These are phyloP conservation scores for Diarsia mendica DNA, from an alignment of 2,888 invertebrate genomes.

Conservation along the genomic window DNA sequence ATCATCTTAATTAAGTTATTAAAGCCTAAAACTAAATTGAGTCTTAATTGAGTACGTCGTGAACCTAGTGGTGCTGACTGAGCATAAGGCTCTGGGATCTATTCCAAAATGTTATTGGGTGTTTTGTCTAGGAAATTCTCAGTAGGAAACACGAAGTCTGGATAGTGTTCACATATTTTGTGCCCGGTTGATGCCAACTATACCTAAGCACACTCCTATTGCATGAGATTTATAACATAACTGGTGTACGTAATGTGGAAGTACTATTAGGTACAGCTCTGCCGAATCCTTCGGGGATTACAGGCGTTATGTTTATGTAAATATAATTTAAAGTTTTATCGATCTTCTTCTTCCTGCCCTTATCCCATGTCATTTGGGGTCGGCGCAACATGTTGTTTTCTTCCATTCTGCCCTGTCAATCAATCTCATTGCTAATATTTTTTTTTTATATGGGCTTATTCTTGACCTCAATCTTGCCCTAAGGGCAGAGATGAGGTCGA, in stretches of 20 bases:
- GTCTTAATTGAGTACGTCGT: not conserved
- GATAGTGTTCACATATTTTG: not conserved
- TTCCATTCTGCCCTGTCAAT: too few relatives aligned
- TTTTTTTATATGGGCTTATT: too few relatives aligned
- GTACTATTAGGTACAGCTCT: not conserved
- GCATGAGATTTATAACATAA: not conserved
- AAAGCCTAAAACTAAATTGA: too few relatives aligned
- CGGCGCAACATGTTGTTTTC: too few relatives aligned
- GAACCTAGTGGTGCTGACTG: not conserved
- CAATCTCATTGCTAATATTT: not conserved
- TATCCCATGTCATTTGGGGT: too few relatives aligned
- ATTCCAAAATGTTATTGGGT: not conserved
- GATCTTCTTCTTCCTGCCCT: too few relatives aligned
- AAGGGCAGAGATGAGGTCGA: too few relatives aligned
- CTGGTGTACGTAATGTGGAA: not conserved
- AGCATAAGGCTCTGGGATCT: too few relatives aligned
- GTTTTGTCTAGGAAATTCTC: not conserved
- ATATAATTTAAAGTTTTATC: not conserved
- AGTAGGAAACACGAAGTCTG: not conserved
- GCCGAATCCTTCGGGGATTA: not conserved
- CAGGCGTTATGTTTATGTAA: not conserved
- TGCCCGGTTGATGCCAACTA: too few relatives aligned
- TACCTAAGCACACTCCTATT: not conserved
- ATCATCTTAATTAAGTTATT: too few relatives aligned
- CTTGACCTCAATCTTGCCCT: too few relatives aligned